Percentiles rank a stretch among this genome's conserved stretches.
Conservation (phyloP, 2,113 vertebrate species). For the Tupaia tana region DNA sequence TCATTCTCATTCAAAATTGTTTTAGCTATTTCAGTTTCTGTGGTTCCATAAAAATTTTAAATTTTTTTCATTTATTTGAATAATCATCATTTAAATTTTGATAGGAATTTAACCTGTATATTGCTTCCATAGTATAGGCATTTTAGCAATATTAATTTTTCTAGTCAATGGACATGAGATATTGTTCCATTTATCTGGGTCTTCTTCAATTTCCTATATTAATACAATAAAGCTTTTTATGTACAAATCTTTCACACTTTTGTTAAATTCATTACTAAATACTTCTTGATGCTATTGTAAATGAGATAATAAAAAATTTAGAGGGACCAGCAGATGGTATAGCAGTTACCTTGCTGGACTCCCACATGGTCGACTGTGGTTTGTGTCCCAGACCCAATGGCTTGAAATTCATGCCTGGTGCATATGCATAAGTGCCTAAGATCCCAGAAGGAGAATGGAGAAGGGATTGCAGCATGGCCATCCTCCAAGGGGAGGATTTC, state of each 20-base stretch:
- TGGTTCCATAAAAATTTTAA: background rate
- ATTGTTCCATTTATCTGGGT: background rate
- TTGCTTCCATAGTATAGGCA: background rate
- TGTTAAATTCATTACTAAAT: background rate
- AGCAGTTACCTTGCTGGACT: too few relatives aligned
- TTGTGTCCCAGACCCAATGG: too few relatives aligned
- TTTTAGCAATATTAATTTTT: background rate
- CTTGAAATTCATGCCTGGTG: too few relatives aligned
- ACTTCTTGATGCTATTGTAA: background rate
- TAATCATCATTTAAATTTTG: background rate
- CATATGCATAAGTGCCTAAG: too few relatives aligned
- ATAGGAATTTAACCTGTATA: background rate
- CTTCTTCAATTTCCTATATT: background rate
- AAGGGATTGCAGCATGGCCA: too few relatives aligned
- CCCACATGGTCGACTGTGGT: too few relatives aligned
- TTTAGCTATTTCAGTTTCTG: background rate
- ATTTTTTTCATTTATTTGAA: background rate
- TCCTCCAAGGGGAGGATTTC: too few relatives aligned
- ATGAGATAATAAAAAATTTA: background rate
- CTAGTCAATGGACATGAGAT: background rate
- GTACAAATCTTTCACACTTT: background rate
- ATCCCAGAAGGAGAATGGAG: too few relatives aligned
- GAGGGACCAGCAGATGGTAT: too few relatives aligned
- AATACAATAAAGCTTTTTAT: background rate
- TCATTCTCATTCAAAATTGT: background rate